Conservation (phyloP, 2,888 invertebrate genomes). For the Trichopoda pennipes region DNA sequence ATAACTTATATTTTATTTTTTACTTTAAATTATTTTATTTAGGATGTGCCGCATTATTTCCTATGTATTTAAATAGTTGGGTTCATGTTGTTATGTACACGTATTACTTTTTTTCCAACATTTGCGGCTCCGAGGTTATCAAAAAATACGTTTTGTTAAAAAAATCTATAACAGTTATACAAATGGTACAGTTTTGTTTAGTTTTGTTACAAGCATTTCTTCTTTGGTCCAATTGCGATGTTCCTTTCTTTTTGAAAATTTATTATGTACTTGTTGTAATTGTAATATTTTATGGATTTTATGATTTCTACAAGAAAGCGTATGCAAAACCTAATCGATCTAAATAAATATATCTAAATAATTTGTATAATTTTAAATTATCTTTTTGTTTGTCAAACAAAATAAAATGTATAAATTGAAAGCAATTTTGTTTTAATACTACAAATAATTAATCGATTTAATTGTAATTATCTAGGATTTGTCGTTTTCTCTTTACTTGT, state of each 20-base stretch:
- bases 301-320: constrained; percentile 85
- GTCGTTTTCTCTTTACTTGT: too few relatives aligned
- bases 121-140: constrained; percentile 83
- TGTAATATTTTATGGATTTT: constrained; percentile 87
- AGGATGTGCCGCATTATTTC: constrained; percentile 86
- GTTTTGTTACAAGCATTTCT: constrained; percentile 83
- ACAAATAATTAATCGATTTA: too few relatives aligned
- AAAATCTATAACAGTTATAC: constrained; percentile 84
- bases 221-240: constrained; percentile 80
- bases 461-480: too few relatives aligned
- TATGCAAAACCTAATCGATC: constrained; percentile 77
- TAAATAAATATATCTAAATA: constrained; percentile 29
- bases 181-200: constrained; percentile 88
- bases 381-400: too few relatives aligned
- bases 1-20: background rate
- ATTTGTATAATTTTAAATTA: background rate
- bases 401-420: too few relatives aligned
- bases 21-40: constrained; percentile 60
- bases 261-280: constrained; percentile 85
- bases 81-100: constrained; percentile 90
- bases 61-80: constrained; percentile 85
- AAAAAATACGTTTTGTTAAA: constrained; percentile 84
- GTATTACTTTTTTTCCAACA: constrained; percentile 86
- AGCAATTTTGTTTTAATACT: too few relatives aligned
- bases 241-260: constrained; percentile 81